Conservation (phyloP, 1,140 invertebrate genomes). For the Grapholita molesta region DNA sequence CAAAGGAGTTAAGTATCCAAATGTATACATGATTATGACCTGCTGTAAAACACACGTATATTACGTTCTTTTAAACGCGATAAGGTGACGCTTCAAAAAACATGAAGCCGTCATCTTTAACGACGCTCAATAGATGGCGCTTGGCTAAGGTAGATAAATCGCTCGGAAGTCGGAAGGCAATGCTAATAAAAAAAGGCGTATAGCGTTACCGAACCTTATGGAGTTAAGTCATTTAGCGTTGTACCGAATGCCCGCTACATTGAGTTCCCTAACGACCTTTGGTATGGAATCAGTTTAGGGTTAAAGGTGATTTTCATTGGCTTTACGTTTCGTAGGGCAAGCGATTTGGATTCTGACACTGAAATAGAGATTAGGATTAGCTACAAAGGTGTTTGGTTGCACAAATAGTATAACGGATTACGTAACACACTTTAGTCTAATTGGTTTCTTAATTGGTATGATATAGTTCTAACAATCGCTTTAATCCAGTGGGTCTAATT, state of each 20-base stretch:
- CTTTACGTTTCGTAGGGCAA: conserved; percentile 26
- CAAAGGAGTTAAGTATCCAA: not conserved
- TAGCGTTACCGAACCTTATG: not conserved
- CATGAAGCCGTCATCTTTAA: conserved; percentile 65
- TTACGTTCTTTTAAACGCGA: not conserved
- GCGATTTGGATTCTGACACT: conserved; percentile 29
- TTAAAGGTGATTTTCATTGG: conserved; percentile 57
- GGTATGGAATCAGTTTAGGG: conserved; percentile 58
- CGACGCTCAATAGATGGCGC: conserved; percentile 46
- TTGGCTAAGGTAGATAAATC: conserved; percentile 65
- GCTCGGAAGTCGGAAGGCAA: conserved; percentile 39
- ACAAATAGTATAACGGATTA: not conserved
- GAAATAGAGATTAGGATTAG: conserved; percentile 7
- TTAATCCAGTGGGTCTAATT: not conserved
- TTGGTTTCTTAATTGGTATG: not conserved
- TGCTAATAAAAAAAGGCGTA: not conserved
- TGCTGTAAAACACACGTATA: not conserved
- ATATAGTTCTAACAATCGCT: not conserved
- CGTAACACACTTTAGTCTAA: not conserved
- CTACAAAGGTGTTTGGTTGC: not conserved
- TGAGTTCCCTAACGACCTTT: conserved; percentile 67
- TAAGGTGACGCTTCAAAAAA: conserved; percentile 50
- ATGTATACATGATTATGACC: not conserved
- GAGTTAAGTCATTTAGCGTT: not conserved
- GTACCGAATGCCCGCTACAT: conserved; percentile 48